These are phyloP conservation scores for Campoplex nolae DNA, from an alignment of 2,888 invertebrate species.

Conservation along the genomic window DNA sequence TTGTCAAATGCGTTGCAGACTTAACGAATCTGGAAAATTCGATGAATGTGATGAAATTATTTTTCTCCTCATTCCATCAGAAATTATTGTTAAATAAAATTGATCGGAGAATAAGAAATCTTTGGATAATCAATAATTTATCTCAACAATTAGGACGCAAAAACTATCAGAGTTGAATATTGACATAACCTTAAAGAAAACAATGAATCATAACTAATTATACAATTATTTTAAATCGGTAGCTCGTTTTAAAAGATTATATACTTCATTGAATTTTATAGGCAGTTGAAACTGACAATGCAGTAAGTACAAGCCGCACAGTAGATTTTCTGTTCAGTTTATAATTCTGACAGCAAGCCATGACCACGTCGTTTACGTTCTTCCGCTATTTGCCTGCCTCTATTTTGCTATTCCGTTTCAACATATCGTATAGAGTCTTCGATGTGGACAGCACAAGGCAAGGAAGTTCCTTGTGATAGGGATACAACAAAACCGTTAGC, in stretches of 20 bases:
- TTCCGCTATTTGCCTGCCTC: neutral
- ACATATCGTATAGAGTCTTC: neutral
- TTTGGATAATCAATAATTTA: neutral
- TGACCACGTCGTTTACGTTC: slow-evolving; percentile 24
- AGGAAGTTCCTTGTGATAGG: neutral
- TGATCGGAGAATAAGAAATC: neutral
- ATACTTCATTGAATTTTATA: neutral
- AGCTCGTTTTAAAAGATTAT: neutral
- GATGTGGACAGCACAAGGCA: slow-evolving; percentile 5
- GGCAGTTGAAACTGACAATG: neutral
- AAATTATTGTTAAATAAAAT: neutral
- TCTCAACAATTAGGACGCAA: neutral
- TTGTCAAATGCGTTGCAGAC: neutral
- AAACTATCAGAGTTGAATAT: neutral
- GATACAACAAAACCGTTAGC: slow-evolving; percentile 16
- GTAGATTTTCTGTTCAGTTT: neutral
- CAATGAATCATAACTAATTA: neutral
- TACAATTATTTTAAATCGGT: neutral
- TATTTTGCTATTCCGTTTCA: slow-evolving; percentile 14
- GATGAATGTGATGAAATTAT: neutral
- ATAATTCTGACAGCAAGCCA: neutral
- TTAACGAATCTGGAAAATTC: neutral
- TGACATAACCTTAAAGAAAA: neutral
- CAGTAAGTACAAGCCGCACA: neutral
- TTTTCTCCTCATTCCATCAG: neutral